Evolutionary conservation across 2,888 invertebrate species (phyloP).

Genomic region (Cepaea hortensis): DNA sequence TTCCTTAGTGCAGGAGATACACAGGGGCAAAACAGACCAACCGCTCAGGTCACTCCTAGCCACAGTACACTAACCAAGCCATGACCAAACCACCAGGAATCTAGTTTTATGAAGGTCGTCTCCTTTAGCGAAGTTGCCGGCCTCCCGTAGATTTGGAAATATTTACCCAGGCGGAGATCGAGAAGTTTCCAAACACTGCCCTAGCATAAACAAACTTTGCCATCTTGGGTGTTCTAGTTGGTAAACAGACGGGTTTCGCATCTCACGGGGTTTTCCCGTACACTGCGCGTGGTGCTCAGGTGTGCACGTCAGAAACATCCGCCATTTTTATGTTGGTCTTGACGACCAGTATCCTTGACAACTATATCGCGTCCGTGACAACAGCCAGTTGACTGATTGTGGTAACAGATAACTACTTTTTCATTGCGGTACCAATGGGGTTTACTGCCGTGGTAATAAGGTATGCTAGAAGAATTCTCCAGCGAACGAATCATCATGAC

Average conservation of each 20-base stretch:
- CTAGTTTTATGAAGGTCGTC: neutral
- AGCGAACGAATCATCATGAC: too few species aligned
- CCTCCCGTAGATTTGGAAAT: neutral
- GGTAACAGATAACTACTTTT: too few species aligned
- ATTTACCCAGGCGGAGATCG: neutral
- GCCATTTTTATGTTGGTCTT: neutral
- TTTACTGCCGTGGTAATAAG: too few species aligned
- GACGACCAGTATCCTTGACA: too few species aligned
- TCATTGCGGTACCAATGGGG: too few species aligned
- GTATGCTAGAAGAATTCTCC: too few species aligned
- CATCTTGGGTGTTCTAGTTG: conserved; percentile 11
- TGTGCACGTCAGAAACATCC: neutral
- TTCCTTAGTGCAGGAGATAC: neutral
- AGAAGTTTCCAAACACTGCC: neutral
- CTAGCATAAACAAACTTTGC: conserved; percentile 1
- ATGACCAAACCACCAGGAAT: too few species aligned
- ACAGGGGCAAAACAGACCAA: neutral
- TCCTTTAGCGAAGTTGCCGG: neutral
- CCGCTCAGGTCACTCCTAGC: too few species aligned
- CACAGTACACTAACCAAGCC: neutral
- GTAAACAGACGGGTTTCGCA: neutral
- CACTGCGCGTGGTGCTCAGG: neutral
- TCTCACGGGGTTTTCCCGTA: neutral
- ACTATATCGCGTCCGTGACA: too few species aligned
- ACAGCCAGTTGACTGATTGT: too few species aligned